These are phyloP conservation scores for Pristionchus mayeri DNA, from an alignment of 2,888 invertebrate genomes.

Conservation along the genomic window DNA sequence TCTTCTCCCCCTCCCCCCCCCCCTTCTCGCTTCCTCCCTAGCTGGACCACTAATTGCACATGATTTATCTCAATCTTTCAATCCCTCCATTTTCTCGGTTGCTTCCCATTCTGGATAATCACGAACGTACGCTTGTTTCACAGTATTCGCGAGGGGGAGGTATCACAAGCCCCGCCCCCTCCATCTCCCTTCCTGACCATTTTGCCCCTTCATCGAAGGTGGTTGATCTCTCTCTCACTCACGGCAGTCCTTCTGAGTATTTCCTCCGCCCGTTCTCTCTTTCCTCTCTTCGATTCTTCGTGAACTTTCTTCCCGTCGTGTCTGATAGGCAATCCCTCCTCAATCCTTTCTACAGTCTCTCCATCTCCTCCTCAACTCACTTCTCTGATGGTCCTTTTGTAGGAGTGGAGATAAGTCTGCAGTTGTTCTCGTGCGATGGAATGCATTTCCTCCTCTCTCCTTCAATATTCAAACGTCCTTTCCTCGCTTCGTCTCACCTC, in stretches of 20 bases:
- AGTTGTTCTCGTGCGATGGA: slow-evolving; percentile 62
- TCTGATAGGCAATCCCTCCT: slow-evolving; percentile 9
- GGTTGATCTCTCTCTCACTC: slow-evolving; percentile 21
- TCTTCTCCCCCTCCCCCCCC: not conserved
- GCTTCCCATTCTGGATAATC: not conserved
- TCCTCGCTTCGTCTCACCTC: not conserved
- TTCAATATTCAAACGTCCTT: not conserved
- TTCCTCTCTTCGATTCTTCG: slow-evolving; percentile 9
- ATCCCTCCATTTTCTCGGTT: not conserved
- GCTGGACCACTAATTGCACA: slow-evolving; percentile 18
- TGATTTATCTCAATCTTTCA: slow-evolving; percentile 40
- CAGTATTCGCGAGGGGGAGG: not conserved
- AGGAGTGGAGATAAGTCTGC: slow-evolving; percentile 59
- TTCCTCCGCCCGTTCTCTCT: slow-evolving; percentile 7
- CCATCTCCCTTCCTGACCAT: not conserved
- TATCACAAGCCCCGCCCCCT: not conserved
- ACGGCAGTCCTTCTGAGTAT: slow-evolving; percentile 18
- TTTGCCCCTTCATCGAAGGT: not conserved
- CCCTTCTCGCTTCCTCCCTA: not conserved
- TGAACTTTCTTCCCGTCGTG: slow-evolving; percentile 36
- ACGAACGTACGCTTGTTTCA: not conserved
- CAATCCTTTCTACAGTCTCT: too few species aligned
- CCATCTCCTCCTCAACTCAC: too few species aligned
- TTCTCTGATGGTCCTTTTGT: slow-evolving; percentile 40
- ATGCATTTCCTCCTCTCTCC: slow-evolving; percentile 53